Evolutionary conservation across 2,113 vertebrate species (phyloP).

Genomic region (Nothoprocta perdicaria): DNA sequence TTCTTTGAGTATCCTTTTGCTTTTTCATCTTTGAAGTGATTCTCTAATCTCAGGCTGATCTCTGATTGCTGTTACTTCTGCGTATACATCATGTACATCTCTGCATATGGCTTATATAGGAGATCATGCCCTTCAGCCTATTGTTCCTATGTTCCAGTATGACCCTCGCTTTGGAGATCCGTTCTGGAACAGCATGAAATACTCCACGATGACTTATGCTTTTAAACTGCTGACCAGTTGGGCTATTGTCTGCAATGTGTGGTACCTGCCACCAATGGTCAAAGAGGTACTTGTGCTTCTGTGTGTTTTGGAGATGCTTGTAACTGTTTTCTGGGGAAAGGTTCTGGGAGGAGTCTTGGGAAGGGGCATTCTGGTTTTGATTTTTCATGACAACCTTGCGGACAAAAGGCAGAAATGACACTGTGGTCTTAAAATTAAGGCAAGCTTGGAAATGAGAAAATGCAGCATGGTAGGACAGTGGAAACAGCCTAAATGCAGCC

Average conservation of each 20-base stretch:
- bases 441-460: neutral
- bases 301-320: neutral
- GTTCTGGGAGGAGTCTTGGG: too few species aligned
- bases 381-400: neutral
- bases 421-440: neutral
- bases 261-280: constrained; percentile 93
- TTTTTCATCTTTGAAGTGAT: neutral
- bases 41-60: neutral
- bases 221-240: constrained; percentile 92
- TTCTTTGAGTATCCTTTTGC: neutral
- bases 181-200: constrained; percentile 88
- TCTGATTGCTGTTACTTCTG: neutral
- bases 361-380: neutral
- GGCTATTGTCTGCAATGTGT: constrained; percentile 93
- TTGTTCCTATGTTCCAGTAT: constrained; percentile 78
- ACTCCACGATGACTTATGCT: constrained; percentile 85
- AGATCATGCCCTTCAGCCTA: neutral
- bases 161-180: constrained; percentile 85
- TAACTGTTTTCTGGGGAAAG: neutral
- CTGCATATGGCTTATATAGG: neutral
- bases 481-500: neutral
- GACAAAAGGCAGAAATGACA: neutral
- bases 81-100: neutral
- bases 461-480: neutral
- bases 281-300: constrained; percentile 76